Conservation (phyloP, 2,113 vertebrate species). For the Coptodon bakossiorum region DNA sequence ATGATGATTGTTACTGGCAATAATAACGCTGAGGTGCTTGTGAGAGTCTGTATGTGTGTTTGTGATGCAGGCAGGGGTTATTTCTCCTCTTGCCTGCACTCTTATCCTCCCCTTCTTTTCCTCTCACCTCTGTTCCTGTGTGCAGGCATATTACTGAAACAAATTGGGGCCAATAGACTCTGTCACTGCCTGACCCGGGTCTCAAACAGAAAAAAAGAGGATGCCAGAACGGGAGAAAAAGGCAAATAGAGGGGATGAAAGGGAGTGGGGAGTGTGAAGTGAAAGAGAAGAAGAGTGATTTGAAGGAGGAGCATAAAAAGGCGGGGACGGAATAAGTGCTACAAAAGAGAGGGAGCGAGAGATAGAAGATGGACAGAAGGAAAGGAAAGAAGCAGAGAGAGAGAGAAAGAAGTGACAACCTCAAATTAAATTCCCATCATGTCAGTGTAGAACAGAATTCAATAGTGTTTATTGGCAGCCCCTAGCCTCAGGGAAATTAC, state of each 20-base stretch:
- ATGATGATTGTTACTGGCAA: background rate
- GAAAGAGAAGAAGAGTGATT: conserved; percentile 10
- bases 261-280: background rate
- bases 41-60: background rate
- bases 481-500: conserved; percentile 74
- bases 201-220: conserved; percentile 37
- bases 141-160: conserved; percentile 50
- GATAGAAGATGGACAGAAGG: conserved; percentile 14
- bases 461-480: conserved; percentile 76
- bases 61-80: background rate
- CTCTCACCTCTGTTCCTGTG: conserved; percentile 29
- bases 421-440: conserved; percentile 78
- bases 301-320: background rate
- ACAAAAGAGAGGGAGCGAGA: background rate
- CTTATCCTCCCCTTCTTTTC: conserved; percentile 3
- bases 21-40: background rate
- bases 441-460: conserved; percentile 75
- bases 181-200: conserved; percentile 51
- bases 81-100: background rate
- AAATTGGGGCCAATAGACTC: conserved; percentile 65
- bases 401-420: conserved; percentile 64
- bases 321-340: background rate
- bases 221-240: background rate
- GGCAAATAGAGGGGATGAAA: conserved; percentile 27
- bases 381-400: conserved; percentile 14